Evolutionary conservation across 2,888 invertebrate genomes (phyloP).

Genomic region (Gonocerus acuteangulatus): DNA sequence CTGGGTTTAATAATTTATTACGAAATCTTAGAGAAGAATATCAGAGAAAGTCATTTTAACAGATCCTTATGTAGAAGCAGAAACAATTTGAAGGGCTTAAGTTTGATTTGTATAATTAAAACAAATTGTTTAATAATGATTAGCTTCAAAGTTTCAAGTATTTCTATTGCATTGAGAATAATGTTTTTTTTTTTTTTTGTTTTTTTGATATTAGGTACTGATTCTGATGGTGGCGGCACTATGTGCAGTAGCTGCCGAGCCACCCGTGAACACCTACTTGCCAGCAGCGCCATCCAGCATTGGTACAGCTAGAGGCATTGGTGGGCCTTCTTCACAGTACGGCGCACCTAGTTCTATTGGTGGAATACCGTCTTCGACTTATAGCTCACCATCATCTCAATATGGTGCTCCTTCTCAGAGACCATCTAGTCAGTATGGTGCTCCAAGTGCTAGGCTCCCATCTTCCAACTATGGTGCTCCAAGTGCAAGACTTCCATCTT

Average conservation of each 20-base stretch:
- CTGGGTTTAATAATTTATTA: too few relatives aligned
- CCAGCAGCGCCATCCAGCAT: constrained; percentile 9
- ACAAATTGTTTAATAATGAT: too few relatives aligned
- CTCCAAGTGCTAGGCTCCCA: constrained; percentile 21
- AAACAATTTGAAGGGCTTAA: too few relatives aligned
- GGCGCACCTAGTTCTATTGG: constrained; percentile 24
- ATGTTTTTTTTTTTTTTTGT: too few relatives aligned
- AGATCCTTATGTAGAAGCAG: too few relatives aligned
- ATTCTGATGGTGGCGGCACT: constrained; percentile 27
- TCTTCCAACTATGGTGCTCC: constrained; percentile 36
- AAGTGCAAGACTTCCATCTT: constrained; percentile 19
- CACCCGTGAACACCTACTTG: constrained; percentile 32
- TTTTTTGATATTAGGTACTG: too few relatives aligned
- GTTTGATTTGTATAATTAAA: too few relatives aligned
- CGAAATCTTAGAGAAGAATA: too few relatives aligned
- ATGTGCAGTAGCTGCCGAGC: constrained; percentile 27
- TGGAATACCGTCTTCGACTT: constrained; percentile 29
- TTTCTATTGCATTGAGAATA: too few relatives aligned
- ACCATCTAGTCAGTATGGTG: constrained; percentile 32
- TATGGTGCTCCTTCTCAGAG: constrained; percentile 32
- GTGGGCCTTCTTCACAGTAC: constrained; percentile 24
- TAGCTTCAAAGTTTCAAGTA: too few relatives aligned
- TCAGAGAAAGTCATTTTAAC: too few relatives aligned
- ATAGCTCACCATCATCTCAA: constrained; percentile 20
- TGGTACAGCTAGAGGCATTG: constrained; percentile 7